Base-by-base conservation (phyloP, 2,888 invertebrate species). In the Halictus ligatus region DNA sequence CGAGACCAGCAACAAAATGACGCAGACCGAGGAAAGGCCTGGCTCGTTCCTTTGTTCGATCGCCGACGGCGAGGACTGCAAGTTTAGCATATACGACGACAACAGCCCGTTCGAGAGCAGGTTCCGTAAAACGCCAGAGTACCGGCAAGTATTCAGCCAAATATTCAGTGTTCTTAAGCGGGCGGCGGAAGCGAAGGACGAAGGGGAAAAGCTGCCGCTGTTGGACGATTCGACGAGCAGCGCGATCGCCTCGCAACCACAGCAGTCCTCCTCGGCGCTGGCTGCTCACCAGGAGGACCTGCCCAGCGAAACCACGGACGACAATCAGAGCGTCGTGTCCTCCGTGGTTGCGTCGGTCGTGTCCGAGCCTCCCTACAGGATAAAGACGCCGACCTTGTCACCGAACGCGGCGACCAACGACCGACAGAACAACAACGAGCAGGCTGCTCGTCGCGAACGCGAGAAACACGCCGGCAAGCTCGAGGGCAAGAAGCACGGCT, bases 1-100 rank as follows among this genome's bases (percentile, higher is more conserved):
- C 93, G 98, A 98, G 94, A 98, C 97, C 1, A 98, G 98, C 83
- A 95, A 95, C 94, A 98, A 98, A 93, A 96, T 96, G 3, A 98
- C 98, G 7, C 98, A 98, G 94, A 98, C 98, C 0, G 98, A 98
- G 87, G 96, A 96, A 60, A 96, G 97, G 18, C 97, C 97, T 0
- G 98, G 98, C n/a, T 97, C 97, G 25, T 97, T 98, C 95, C 95
- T 98, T 77, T 98, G 98, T 95, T 97, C 98, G 1, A 98, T 98
- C 86, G 98, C 97, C 78, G 98, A 98, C 93, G 98, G 98, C 18
- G 98, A 98, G 91, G 98, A 98, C 94, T 98, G 98, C 94, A 97
- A 97, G 90, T 97, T 98, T 94, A 98, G 98, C 94, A 98, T 98
- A 93, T 98, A 98, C 93, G 97, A 97, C 92, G 96, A 96, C 85